Evolutionary conservation across 2,888 invertebrate genomes (phyloP).

Genomic region (Leptothorax acervorum): DNA sequence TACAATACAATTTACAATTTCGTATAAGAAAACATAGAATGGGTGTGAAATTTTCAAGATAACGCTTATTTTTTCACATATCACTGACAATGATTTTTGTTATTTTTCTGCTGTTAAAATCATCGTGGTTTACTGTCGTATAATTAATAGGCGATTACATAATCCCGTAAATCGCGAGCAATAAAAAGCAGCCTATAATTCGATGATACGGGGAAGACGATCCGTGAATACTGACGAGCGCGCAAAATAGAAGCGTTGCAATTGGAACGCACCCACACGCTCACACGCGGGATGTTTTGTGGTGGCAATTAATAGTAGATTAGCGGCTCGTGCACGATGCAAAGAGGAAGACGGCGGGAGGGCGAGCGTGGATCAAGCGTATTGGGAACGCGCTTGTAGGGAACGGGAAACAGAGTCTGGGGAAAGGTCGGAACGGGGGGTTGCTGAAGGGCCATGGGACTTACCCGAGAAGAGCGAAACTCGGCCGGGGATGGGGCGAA

Average conservation of each 20-base stretch:
- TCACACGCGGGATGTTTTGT: slow-evolving; percentile 79
- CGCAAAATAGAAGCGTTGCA: slow-evolving; percentile 67
- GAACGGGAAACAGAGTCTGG: slow-evolving; percentile 48
- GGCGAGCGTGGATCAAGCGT: slow-evolving; percentile 59
- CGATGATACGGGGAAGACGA: neutral
- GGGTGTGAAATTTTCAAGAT: neutral
- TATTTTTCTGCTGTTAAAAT: neutral
- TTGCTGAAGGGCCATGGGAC: slow-evolving; percentile 65
- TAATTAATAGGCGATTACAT: neutral
- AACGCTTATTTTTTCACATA: neutral
- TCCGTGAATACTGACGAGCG: slow-evolving; percentile 2
- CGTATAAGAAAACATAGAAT: neutral
- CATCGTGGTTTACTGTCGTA: neutral
- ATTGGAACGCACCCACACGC: slow-evolving; percentile 56
- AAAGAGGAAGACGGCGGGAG: slow-evolving; percentile 66
- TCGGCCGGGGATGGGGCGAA: slow-evolving; percentile 57
- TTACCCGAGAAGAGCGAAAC: slow-evolving; percentile 60
- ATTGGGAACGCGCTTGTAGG: slow-evolving; percentile 52
- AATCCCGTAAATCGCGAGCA: neutral
- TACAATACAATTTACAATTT: neutral
- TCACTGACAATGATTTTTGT: neutral
- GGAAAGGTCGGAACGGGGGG: slow-evolving; percentile 71
- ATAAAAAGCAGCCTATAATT: neutral
- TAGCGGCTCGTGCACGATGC: slow-evolving; percentile 76
- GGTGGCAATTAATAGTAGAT: slow-evolving; percentile 85